phyloP scores from a whole-genome alignment of 2,113 vertebrate species.

The Nesogale talazaci region DNA sequence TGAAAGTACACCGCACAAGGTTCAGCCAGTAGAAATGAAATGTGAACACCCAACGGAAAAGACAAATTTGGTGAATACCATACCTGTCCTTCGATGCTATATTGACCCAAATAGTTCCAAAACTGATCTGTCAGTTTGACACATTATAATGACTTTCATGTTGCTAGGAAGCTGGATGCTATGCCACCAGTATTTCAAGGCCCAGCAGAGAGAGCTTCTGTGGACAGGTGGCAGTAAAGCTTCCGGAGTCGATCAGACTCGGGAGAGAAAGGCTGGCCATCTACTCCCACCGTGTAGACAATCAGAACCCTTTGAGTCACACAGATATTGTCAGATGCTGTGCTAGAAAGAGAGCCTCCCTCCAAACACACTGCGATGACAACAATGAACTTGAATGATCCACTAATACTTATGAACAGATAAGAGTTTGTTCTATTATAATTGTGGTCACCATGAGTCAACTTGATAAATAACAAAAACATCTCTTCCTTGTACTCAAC shows the following conservation, averaged over 20 bases:
- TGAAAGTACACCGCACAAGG: background rate
- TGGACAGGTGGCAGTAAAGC: background rate
- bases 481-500: background rate
- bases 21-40: background rate
- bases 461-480: no score
- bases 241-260: background rate
- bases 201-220: background rate
- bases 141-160: background rate
- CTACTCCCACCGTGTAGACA: background rate
- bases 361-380: background rate
- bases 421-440: background rate
- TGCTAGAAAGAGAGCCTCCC: background rate
- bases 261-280: background rate
- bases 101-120: background rate
- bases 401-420: background rate
- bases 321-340: background rate
- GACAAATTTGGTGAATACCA: background rate
- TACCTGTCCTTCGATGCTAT: rapidly evolving
- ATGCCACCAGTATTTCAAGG: background rate
- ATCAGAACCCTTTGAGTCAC: background rate
- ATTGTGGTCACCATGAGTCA: background rate
- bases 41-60: background rate
- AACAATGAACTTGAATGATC: background rate
- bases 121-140: background rate
- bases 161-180: background rate